phyloP scores from a whole-genome alignment of 2,888 invertebrate genomes.

The Abrostola tripartita region DNA sequence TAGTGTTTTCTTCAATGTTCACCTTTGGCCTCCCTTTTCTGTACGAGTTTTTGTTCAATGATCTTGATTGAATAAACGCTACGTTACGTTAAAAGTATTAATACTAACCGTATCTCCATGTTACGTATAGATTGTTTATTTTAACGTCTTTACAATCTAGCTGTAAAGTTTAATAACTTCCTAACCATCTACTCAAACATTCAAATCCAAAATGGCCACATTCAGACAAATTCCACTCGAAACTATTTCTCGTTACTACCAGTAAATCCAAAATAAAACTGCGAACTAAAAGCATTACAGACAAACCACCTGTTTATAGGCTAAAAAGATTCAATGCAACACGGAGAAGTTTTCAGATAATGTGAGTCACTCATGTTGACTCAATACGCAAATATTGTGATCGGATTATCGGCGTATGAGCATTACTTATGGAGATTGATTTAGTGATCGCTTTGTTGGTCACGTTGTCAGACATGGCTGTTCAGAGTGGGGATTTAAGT shows the following conservation, averaged over 20 bases:
- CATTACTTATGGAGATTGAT: too few species aligned
- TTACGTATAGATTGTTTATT: too few species aligned
- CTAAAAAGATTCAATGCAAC: constrained; percentile 53
- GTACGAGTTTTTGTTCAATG: too few species aligned
- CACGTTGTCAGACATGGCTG: too few species aligned
- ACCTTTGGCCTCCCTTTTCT: too few species aligned
- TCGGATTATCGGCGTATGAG: constrained; percentile 64
- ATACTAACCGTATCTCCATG: too few species aligned
- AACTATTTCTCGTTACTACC: constrained; percentile 23
- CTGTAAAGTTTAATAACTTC: background rate
- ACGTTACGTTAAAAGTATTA: too few species aligned
- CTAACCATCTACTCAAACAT: background rate
- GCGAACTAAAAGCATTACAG: constrained; percentile 48
- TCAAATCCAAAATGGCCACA: constrained; percentile 1
- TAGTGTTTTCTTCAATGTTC: too few species aligned
- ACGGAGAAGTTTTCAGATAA: constrained; percentile 56
- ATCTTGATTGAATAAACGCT: too few species aligned
- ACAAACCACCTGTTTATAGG: constrained; percentile 57
- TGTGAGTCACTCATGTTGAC: constrained; percentile 50
- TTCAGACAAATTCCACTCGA: constrained; percentile 8
- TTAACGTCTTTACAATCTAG: background rate
- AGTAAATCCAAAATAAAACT: constrained; percentile 36
- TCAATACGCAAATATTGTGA: constrained; percentile 67
- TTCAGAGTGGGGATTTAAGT: too few species aligned
- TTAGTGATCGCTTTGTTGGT: too few species aligned